Percentiles rank a stretch among this genome's conserved stretches.
Conservation (phyloP, 2,797 vertebrate species). For the Nasua narica region DNA sequence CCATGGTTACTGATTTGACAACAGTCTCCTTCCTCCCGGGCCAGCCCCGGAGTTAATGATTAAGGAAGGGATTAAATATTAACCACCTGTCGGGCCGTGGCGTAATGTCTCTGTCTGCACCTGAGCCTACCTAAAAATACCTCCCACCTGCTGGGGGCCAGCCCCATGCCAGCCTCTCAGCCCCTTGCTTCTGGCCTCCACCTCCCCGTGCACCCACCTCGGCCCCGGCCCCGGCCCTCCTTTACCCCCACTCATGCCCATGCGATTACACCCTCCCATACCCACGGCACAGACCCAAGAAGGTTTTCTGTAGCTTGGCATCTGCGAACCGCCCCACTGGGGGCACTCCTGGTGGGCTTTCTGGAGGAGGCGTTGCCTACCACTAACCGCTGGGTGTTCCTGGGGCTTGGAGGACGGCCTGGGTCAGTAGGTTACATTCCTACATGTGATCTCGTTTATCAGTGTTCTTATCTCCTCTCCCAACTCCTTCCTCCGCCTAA, state of each 20-base stretch:
- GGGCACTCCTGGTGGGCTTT: neutral
- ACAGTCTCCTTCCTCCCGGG: slow-evolving; percentile 27
- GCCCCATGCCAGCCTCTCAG: neutral
- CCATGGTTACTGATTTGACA: slow-evolving; percentile 72
- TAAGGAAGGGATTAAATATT: slow-evolving; percentile 85
- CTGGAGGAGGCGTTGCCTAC: neutral
- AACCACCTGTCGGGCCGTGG: slow-evolving; percentile 78
- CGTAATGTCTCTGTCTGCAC: slow-evolving; percentile 72
- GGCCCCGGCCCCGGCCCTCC: neutral
- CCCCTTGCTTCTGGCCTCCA: neutral
- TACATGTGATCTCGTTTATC: neutral
- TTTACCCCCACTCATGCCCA: neutral
- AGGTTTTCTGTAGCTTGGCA: neutral
- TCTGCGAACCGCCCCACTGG: neutral
- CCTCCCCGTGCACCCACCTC: neutral
- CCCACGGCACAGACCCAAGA: neutral
- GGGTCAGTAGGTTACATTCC: neutral
- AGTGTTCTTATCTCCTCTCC: neutral
- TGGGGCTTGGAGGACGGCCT: neutral
- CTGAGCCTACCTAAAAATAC: slow-evolving; percentile 75
- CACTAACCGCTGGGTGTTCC: neutral
- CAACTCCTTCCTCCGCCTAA: neutral
- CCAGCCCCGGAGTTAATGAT: slow-evolving; percentile 81
- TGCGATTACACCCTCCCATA: neutral
- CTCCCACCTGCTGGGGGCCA: slow-evolving; percentile 28